These are phyloP conservation scores for Limanda limanda DNA, from an alignment of 2,113 vertebrate genomes.

Conservation along the genomic window DNA sequence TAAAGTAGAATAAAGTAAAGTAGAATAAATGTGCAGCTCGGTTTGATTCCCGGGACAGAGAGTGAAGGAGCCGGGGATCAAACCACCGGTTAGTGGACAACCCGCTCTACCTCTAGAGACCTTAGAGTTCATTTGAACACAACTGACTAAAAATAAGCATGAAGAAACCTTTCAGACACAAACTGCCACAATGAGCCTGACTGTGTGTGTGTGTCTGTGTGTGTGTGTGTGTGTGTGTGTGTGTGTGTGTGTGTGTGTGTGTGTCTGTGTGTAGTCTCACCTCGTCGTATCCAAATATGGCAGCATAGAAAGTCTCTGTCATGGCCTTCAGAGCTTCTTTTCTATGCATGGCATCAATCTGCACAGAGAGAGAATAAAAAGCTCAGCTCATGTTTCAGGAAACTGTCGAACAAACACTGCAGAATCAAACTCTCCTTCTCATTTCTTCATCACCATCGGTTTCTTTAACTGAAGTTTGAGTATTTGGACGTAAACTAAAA, in stretches of 20 bases:
- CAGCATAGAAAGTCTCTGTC: constrained; percentile 95
- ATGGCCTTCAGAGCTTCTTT: constrained; percentile 90
- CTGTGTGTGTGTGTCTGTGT: background rate
- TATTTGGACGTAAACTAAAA: too few species aligned
- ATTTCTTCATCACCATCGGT: too few species aligned
- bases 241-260: background rate
- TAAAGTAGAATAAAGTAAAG: too few species aligned
- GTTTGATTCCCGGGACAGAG: too few species aligned
- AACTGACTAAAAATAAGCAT: too few species aligned
- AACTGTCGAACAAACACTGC: background rate
- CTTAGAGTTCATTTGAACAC: too few species aligned
- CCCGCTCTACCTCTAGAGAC: too few species aligned
- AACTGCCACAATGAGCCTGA: background rate
- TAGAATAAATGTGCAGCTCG: too few species aligned
- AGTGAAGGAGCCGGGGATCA: too few species aligned
- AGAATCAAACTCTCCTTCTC: background rate
- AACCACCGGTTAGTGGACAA: too few species aligned
- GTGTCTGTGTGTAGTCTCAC: constrained; percentile 67
- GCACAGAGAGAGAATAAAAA: background rate
- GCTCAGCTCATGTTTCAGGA: background rate
- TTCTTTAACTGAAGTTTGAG: constrained; percentile 9
- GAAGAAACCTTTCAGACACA: too few species aligned
- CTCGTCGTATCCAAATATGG: constrained; percentile 98
- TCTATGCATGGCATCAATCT: constrained; percentile 90
- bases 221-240: background rate